Base-by-base conservation (phyloP, 2,797 vertebrate genomes). In the Poeciliopsis infans region DNA sequence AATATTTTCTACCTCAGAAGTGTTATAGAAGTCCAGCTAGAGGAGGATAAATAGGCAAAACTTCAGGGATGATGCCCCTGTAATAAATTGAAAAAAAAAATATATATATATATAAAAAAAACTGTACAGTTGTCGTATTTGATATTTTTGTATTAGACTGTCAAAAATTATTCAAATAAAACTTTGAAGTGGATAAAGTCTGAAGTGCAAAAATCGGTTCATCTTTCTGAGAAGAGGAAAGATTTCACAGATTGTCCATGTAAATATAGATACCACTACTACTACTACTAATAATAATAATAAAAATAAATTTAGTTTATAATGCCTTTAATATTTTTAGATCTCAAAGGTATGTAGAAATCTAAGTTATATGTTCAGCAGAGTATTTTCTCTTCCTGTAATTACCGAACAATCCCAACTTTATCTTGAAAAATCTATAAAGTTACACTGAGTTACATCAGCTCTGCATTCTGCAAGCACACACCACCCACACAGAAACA, bases 361-460 rank as follows among this genome's bases (percentile, higher is more conserved):
- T 51, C 20, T 7, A 53, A 25, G 49, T 53, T 53, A 10, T 53
- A 53, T 7, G 20, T 41, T 23, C 64, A 25, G 20, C 7, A 68
- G 39, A 23, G 36, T 39, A 20, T 75, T 76, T 81, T 80, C 10
- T 23, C 74, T 83, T 86, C 74, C 79, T 86, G 80, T 88, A 82
- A 83, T 39, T 47, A 72, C 23, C 73, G 43, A 86, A 84, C 74
- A 75, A 84, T 84, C 41, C 64, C 69, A 78, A 80, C 59, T 43
- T 61, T 78, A 74, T 74, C 59, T 41, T 85, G 53, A 74, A 87
- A 71, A 49, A 53, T 53, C 53, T 70, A 15, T 28, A 61, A 61
- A 55, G 82, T 95, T 93, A 84, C 91, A 72, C 73, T 84, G 79
- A 77, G 88, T 94, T 94, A 91, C 92, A 93, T 93, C 92, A 93